Evolutionary conservation across 2,797 vertebrate species (phyloP), one percentile per base, ranked within the genome.

Genomic region (Scolopax rusticola): DNA sequence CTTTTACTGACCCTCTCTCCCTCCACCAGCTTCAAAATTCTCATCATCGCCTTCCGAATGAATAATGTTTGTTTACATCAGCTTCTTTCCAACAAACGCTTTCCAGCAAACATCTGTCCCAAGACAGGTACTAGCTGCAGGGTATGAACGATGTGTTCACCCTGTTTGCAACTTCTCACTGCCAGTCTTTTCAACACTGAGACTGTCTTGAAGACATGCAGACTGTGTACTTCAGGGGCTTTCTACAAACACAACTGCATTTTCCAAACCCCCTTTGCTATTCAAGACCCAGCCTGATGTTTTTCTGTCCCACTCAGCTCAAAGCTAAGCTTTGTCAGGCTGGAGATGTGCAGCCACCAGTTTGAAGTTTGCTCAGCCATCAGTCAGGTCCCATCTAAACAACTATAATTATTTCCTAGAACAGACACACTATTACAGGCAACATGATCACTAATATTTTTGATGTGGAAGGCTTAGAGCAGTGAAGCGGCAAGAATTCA

Each of bases 21-120:
- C 78, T 86, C 47, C 40, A 73, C n/a, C 40, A 74, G 47, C 53
- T 93, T 92, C 76, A 64, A 78, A 87, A 85, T 75, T 93, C 60
- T 95, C 75, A 43, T 89, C 84, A 81, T 79, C 5, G 13, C 51
- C 64, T 67, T 95, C 81, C 11, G 5, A 96, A 86, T 81, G 53
- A 87, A 76, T 95, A 93, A 92, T 65, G 41, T 79, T 67, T 94
- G 48, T 96, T 95, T 95, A 94, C 95, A 84, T 84, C 69, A 80
- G 83, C n/a, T 40, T 84, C 87, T 96, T 92, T 79, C 87, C 18
- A 77, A 64, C 57, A 88, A 95, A 85, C 2, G 7, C 54, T 61
- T 96, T 91, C 56, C 56, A 70, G 87, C 92, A 97, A 96, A 83
- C 67, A 63, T 90, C 86, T 83, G 36, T 93, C 77, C 87, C 63